phyloP scores from a whole-genome alignment of 2,888 invertebrate species.

The Hypomecis punctinalis region DNA sequence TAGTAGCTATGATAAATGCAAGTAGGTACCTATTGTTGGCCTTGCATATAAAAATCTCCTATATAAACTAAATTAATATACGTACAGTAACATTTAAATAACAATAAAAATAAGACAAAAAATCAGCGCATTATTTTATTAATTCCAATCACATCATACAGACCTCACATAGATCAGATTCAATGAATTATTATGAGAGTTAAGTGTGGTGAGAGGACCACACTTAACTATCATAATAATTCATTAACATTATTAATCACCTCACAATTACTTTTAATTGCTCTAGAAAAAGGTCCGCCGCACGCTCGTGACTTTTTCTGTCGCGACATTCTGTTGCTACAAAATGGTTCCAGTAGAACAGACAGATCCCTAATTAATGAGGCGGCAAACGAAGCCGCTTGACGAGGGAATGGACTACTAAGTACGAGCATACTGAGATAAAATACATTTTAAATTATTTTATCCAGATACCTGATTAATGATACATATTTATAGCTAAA shows the following conservation, averaged over 20 bases:
- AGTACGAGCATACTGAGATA: background rate
- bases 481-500: too few relatives aligned
- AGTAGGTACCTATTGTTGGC: too few relatives aligned
- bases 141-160: background rate
- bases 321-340: slow-evolving; percentile 3
- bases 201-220: too few relatives aligned
- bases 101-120: too few relatives aligned
- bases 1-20: too few relatives aligned
- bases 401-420: slow-evolving; percentile 22
- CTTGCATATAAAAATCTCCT: too few relatives aligned
- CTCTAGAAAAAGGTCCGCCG: slow-evolving; percentile 17
- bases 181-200: too few relatives aligned
- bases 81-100: too few relatives aligned
- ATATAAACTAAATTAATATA: too few relatives aligned
- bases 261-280: slow-evolving; percentile 25
- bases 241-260: slow-evolving; percentile 28
- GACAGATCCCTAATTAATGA: slow-evolving; percentile 76
- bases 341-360: slow-evolving; percentile 37
- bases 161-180: too few relatives aligned
- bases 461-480: too few relatives aligned
- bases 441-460: background rate
- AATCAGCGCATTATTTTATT: too few relatives aligned
- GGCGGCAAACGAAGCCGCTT: slow-evolving; percentile 64
- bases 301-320: slow-evolving; percentile 19
- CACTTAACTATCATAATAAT: background rate